These are phyloP conservation scores for Peromyscus leucopus DNA, from an alignment of 2,113 vertebrate genomes.

Conservation along the genomic window DNA sequence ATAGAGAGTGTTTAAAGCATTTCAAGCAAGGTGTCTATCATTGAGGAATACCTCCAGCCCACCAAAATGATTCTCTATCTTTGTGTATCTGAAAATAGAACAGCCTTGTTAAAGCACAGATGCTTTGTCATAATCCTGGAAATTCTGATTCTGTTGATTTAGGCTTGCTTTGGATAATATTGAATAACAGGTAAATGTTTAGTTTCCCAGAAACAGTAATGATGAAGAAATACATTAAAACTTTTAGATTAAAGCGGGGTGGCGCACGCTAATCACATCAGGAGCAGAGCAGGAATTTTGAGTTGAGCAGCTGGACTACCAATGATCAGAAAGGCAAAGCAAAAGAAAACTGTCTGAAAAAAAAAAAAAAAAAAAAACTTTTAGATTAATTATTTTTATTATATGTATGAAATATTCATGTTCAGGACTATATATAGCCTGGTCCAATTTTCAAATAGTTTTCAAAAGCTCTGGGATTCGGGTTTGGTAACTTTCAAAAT, in stretches of 20 bases:
- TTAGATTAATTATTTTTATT: not conserved
- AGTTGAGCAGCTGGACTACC: too few relatives aligned
- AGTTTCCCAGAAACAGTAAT: not conserved
- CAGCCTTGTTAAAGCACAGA: not conserved
- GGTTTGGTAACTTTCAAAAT: not conserved
- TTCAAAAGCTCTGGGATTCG: not conserved
- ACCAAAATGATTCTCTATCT: rapidly evolving
- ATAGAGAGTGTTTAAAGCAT: not conserved
- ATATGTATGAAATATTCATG: not conserved
- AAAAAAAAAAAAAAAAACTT: too few relatives aligned
- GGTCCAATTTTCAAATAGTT: not conserved
- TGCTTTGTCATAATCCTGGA: not conserved
- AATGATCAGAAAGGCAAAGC: too few relatives aligned
- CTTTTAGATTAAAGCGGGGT: not conserved
- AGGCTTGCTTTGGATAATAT: not conserved
- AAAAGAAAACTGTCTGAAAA: too few relatives aligned
- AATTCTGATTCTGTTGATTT: not conserved
- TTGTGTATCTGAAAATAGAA: not conserved
- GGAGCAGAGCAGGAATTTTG: too few relatives aligned
- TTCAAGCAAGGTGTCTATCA: not conserved
- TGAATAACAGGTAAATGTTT: not conserved
- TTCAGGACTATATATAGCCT: not conserved
- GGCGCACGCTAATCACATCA: too few relatives aligned
- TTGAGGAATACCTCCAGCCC: not conserved
- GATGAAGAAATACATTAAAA: not conserved